These are phyloP conservation scores for Melanchra persicariae DNA, from an alignment of 2,888 invertebrate genomes.

Conservation along the genomic window DNA sequence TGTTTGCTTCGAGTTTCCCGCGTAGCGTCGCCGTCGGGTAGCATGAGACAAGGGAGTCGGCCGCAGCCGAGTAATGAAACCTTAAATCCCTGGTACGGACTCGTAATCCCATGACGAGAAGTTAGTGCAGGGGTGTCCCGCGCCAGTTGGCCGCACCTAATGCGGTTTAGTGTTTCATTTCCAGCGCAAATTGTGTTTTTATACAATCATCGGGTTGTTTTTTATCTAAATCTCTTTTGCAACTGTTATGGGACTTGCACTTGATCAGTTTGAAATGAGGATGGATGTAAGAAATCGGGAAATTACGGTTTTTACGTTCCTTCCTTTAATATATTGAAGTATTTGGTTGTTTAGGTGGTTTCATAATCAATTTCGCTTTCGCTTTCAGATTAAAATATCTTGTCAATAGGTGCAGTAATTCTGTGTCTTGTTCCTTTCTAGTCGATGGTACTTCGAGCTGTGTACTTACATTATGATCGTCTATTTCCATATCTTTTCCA, in stretches of 20 bases:
- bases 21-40: constrained; percentile 66
- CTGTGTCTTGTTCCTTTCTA: background rate
- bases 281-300: constrained; percentile 29
- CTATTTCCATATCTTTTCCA: too few species aligned
- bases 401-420: background rate
- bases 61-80: constrained; percentile 88
- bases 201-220: constrained; percentile 80
- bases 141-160: constrained; percentile 88
- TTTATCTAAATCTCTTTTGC: constrained; percentile 79
- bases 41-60: constrained; percentile 69
- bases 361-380: background rate
- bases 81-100: constrained; percentile 90
- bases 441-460: background rate
- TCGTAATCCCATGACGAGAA: constrained; percentile 90
- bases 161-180: constrained; percentile 90
- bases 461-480: background rate
- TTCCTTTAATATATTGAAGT: background rate
- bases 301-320: constrained; percentile 1
- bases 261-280: constrained; percentile 25
- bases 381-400: background rate
- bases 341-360: background rate
- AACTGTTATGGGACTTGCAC: constrained; percentile 55
- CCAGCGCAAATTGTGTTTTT: constrained; percentile 87
- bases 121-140: constrained; percentile 81
- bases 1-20: constrained; percentile 53